Evolutionary conservation across 2,797 vertebrate species (phyloP).

Genomic region (Platyrinchus mystaceus): DNA sequence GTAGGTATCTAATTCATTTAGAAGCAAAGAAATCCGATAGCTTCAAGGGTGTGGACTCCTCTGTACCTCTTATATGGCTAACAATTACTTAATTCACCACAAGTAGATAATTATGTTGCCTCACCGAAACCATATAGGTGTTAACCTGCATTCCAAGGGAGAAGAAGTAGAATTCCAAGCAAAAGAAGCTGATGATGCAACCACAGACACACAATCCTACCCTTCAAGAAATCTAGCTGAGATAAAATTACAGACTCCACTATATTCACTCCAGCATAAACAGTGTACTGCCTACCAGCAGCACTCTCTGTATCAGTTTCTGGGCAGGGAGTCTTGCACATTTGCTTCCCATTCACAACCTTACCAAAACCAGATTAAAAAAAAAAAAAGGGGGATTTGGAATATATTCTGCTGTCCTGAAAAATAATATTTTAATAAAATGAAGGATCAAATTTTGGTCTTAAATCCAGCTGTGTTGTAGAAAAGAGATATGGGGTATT

Average conservation of each 20-base stretch:
- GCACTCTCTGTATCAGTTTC: not conserved
- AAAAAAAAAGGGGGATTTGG: not conserved
- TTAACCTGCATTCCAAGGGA: not conserved
- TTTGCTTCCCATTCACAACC: not conserved
- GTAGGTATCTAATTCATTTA: not conserved
- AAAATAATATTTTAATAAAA: not conserved
- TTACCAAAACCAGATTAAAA: not conserved
- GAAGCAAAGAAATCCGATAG: not conserved
- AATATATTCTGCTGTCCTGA: not conserved
- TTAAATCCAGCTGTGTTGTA: not conserved
- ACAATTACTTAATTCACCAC: not conserved
- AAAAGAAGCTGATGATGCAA: not conserved
- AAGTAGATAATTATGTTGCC: not conserved
- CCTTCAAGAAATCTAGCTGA: not conserved
- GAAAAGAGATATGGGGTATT: not conserved
- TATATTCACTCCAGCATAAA: not conserved
- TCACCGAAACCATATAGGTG: not conserved
- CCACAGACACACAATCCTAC: not conserved
- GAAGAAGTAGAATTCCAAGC: not conserved
- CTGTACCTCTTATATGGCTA: not conserved
- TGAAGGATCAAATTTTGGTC: not conserved
- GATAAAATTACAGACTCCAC: not conserved
- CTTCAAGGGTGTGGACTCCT: not conserved
- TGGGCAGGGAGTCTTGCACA: not conserved
- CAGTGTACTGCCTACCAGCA: not conserved